phyloP scores from a whole-genome alignment of 2,888 invertebrate genomes.

The Andrena praecox region DNA sequence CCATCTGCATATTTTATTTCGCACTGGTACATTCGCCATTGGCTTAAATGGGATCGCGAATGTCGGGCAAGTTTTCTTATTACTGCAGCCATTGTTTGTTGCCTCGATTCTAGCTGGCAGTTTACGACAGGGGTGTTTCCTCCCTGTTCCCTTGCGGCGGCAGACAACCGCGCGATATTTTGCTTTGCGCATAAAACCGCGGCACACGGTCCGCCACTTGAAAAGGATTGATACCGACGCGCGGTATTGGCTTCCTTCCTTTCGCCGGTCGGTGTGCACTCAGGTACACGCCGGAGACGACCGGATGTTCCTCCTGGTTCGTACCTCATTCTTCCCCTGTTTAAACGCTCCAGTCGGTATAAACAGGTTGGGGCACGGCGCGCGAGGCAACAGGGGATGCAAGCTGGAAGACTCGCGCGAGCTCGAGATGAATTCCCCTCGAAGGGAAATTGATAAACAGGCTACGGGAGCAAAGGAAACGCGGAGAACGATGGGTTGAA shows the following conservation, averaged over 20 bases:
- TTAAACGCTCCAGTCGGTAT: slow-evolving; percentile 12
- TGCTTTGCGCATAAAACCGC: slow-evolving; percentile 16
- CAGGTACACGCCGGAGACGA: background rate
- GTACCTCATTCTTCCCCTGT: background rate
- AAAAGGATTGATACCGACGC: slow-evolving; percentile 11
- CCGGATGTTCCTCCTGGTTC: background rate
- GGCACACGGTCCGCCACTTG: background rate
- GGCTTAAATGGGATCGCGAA: slow-evolving; percentile 15
- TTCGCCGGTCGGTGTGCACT: background rate
- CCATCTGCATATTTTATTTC: slow-evolving; percentile 25
- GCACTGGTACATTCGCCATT: background rate
- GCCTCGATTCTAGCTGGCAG: background rate
- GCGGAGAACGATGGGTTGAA: too few relatives aligned
- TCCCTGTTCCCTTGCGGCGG: background rate
- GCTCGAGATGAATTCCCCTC: background rate
- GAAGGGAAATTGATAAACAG: background rate
- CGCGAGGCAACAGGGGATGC: background rate
- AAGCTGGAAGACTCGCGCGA: background rate
- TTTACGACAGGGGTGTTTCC: background rate
- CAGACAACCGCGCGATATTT: slow-evolving; percentile 17
- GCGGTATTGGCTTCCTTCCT: background rate
- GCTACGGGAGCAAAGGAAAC: too few relatives aligned
- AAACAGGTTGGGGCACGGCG: background rate
- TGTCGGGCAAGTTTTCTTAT: slow-evolving; percentile 2
- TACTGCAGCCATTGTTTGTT: slow-evolving; percentile 1